phyloP scores from a whole-genome alignment of 2,888 invertebrate species.

The Sphaeridia pumilis region DNA sequence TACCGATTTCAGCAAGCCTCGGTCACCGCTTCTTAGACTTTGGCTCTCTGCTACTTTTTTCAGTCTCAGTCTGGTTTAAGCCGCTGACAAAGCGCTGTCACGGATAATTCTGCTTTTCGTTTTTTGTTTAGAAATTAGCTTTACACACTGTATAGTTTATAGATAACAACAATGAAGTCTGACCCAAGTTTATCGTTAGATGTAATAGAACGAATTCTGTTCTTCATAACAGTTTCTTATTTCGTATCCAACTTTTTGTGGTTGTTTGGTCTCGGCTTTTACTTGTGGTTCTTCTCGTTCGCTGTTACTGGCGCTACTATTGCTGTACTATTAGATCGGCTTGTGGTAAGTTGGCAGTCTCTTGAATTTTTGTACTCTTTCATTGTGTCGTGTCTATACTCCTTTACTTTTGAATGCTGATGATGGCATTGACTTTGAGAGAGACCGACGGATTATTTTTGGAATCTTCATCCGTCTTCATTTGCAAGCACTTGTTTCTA shows the following conservation, averaged over 20 bases:
- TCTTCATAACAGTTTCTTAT: slow-evolving; percentile 5
- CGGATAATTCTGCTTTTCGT: no score
- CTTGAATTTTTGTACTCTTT: background rate
- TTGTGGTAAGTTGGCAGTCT: slow-evolving; percentile 1
- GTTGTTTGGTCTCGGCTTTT: slow-evolving; percentile 6
- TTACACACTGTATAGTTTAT: no score
- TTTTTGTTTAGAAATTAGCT: no score
- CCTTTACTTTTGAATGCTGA: background rate
- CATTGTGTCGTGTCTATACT: background rate
- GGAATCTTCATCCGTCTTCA: background rate
- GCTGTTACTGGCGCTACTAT: background rate
- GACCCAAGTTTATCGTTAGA: slow-evolving; percentile 1
- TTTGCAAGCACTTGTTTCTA: background rate
- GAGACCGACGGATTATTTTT: no score
- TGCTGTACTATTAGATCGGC: slow-evolving; percentile 3
- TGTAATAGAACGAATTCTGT: slow-evolving; percentile 5
- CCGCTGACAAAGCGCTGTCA: no score
- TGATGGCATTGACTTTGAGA: no score
- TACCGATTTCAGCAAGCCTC: no score
- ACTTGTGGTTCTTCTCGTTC: slow-evolving; percentile 3
- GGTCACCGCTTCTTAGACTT: no score
- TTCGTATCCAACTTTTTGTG: slow-evolving; percentile 10
- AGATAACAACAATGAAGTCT: background rate
- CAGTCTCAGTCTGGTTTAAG: no score
- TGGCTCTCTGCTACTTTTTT: no score